These are phyloP conservation scores for Dinocampus coccinellae DNA, from an alignment of 2,888 invertebrate species.

Conservation along the genomic window DNA sequence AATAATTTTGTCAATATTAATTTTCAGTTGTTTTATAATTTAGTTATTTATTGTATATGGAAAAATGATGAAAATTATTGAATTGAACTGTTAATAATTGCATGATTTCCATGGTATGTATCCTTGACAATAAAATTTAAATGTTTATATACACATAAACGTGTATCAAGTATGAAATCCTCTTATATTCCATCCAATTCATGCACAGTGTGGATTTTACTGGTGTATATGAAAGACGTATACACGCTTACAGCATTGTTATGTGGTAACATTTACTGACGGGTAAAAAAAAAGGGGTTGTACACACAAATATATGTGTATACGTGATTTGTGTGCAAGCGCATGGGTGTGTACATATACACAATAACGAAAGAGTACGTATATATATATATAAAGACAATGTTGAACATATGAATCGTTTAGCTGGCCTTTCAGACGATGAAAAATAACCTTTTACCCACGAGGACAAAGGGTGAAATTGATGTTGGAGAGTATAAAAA, in stretches of 20 bases:
- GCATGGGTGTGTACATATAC: too few relatives aligned
- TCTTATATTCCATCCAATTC: neutral
- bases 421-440: neutral
- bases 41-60: too few relatives aligned
- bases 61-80: too few relatives aligned
- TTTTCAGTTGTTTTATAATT: too few relatives aligned
- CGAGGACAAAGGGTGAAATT: too few relatives aligned
- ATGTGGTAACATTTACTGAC: conserved; percentile 39
- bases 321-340: too few relatives aligned
- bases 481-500: too few relatives aligned
- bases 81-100: neutral
- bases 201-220: conserved; percentile 25
- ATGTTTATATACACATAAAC: conserved; percentile 41
- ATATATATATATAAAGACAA: neutral
- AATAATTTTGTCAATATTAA: too few relatives aligned
- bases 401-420: conserved; percentile 20
- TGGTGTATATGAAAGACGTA: conserved; percentile 32
- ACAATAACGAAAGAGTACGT: neutral
- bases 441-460: too few relatives aligned
- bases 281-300: conserved; percentile 39
- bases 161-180: conserved; percentile 35
- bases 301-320: conserved; percentile 26
- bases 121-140: conserved; percentile 29
- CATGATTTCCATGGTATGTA: too few relatives aligned
- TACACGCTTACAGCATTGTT: conserved; percentile 36